Percentiles rank a stretch among this genome's conserved stretches.
phyloP scores from a whole-genome alignment of 2,888 invertebrate genomes.

The Mimumesa dahlbomi region DNA sequence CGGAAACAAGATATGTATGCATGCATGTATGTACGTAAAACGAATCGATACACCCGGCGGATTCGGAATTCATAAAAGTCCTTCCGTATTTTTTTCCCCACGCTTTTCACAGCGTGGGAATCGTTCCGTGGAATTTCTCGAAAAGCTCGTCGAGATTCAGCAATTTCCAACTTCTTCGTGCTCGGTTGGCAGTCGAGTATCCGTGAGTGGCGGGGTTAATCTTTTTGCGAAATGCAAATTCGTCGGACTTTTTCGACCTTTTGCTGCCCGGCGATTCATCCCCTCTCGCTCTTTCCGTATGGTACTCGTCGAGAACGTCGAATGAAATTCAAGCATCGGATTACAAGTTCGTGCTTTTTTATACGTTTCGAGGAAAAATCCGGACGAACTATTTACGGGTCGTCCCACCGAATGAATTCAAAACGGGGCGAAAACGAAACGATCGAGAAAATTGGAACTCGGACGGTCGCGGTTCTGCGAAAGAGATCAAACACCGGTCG shows the following conservation, averaged over 20 bases:
- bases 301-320: too few relatives aligned
- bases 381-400: too few relatives aligned
- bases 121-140: background rate
- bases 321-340: background rate
- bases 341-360: too few relatives aligned
- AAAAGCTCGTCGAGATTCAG: slow-evolving; percentile 22
- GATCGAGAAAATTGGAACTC: too few relatives aligned
- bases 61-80: slow-evolving; percentile 35
- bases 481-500: too few relatives aligned
- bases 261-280: too few relatives aligned
- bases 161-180: slow-evolving; percentile 24
- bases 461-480: too few relatives aligned
- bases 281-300: too few relatives aligned
- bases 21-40: background rate
- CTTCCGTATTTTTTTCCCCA: background rate
- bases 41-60: background rate
- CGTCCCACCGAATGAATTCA: too few relatives aligned
- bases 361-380: too few relatives aligned
- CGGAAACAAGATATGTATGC: too few relatives aligned
- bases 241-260: background rate
- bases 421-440: too few relatives aligned
- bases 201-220: slow-evolving; percentile 1
- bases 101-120: background rate
- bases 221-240: slow-evolving; percentile 1
- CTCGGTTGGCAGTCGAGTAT: slow-evolving; percentile 5